Conservation (phyloP, 2,888 invertebrate species). For the Aleiodes testaceus region DNA sequence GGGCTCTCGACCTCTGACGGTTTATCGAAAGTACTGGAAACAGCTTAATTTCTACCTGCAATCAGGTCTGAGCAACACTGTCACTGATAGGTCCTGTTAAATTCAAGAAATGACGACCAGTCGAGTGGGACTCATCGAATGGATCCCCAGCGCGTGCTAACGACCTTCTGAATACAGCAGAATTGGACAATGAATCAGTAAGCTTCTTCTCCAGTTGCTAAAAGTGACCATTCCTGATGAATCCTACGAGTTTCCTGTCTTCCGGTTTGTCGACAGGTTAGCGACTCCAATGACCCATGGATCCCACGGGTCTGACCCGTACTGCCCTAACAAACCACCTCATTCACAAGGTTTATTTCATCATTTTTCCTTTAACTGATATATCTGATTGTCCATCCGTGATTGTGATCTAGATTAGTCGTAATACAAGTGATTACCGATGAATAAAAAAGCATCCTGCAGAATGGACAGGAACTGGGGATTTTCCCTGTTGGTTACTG, state of each 20-base stretch:
- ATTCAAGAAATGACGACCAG: constrained; percentile 24
- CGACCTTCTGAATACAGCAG: constrained; percentile 38
- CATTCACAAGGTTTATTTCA: constrained; percentile 33
- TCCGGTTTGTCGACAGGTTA: constrained; percentile 54
- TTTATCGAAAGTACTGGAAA: constrained; percentile 39
- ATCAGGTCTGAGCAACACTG: constrained; percentile 23
- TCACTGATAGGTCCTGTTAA: constrained; percentile 41
- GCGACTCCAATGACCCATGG: constrained; percentile 64
- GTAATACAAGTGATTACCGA: constrained; percentile 34
- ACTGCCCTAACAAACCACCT: constrained; percentile 39
- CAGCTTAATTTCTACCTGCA: constrained; percentile 44
- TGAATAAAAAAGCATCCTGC: constrained; percentile 15
- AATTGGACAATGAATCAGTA: constrained; percentile 16
- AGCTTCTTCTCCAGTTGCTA: constrained; percentile 32
- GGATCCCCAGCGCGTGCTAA: constrained; percentile 51
- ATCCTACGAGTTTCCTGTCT: constrained; percentile 47
- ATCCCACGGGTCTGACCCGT: constrained; percentile 66
- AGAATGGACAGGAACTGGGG: not conserved
- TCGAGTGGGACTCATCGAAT: constrained; percentile 32
- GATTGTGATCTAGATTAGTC: constrained; percentile 45
- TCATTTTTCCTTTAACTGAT: constrained; percentile 24
- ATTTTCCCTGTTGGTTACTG: not conserved
- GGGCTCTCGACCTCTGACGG: constrained; percentile 43
- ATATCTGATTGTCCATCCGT: constrained; percentile 41
- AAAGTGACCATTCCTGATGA: constrained; percentile 39